Conservation (phyloP, 2,113 vertebrate species). For the Corythaeola cristata region DNA sequence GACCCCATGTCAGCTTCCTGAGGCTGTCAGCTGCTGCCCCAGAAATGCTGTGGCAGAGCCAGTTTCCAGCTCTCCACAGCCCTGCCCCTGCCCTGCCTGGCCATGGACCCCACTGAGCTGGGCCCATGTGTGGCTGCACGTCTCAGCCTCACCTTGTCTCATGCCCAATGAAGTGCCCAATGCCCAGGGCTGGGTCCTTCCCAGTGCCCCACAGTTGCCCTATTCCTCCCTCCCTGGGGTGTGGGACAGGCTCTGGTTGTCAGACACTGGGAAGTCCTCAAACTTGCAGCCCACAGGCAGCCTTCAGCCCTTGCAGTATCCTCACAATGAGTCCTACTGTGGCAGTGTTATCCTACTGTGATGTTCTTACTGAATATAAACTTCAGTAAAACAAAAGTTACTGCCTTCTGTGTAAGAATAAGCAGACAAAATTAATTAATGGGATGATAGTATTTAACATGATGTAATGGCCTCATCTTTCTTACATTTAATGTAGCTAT, state of each 20-base stretch:
- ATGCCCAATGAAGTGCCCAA: rapidly evolving
- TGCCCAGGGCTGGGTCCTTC: rapidly evolving
- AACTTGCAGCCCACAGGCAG: neutral
- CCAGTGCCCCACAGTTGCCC: rapidly evolving
- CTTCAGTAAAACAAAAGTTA: neutral
- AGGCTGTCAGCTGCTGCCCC: rapidly evolving
- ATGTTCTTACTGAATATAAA: neutral
- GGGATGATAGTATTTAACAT: neutral
- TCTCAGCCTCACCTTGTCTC: neutral
- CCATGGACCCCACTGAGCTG: neutral
- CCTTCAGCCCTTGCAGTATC: neutral
- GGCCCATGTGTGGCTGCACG: rapidly evolving
- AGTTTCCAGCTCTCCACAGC: neutral
- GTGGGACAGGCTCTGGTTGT: neutral
- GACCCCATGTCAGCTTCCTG: rapidly evolving
- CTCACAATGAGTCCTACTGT: neutral
- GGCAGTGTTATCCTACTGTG: neutral
- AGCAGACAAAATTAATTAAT: neutral
- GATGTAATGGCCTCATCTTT: neutral
- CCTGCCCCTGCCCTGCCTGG: neutral
- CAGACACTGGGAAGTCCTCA: neutral
- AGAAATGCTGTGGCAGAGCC: rapidly evolving
- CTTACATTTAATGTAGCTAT: neutral
- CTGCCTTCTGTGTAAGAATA: neutral
- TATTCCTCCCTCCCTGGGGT: neutral